Conservation (phyloP, 2,888 invertebrate genomes). For the Caenorhabditis auriculariae region DNA sequence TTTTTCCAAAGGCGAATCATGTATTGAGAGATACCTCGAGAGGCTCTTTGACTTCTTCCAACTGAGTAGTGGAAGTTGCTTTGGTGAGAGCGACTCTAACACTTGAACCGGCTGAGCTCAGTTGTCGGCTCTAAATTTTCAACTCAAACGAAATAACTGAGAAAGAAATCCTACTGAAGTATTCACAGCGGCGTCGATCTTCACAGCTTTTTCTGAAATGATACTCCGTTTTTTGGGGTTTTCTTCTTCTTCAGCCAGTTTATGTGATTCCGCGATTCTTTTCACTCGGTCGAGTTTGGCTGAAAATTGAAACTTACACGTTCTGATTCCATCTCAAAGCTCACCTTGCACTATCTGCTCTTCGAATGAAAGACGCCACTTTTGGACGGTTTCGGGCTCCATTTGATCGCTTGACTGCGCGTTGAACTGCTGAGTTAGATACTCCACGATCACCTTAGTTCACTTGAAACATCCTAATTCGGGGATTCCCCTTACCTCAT, state of each 20-base stretch:
- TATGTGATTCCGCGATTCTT: constrained; percentile 15
- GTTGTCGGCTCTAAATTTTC: background rate
- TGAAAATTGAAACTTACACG: background rate
- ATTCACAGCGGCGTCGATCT: constrained; percentile 22
- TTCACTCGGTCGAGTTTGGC: constrained; percentile 10
- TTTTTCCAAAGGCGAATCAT: background rate
- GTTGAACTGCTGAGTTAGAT: constrained; percentile 32
- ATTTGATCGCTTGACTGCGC: constrained; percentile 35
- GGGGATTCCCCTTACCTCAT: no score
- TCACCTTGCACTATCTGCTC: constrained; percentile 27
- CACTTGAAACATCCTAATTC: no score
- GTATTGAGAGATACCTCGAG: background rate
- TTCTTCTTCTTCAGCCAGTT: constrained; percentile 4
- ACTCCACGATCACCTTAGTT: constrained; percentile 53
- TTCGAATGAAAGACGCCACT: constrained; percentile 24
- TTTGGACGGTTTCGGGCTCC: constrained; percentile 13
- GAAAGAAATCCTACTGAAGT: constrained; percentile 13
- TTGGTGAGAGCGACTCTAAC: background rate
- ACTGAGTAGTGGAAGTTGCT: constrained; percentile 1
- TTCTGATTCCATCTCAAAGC: background rate
- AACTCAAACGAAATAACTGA: background rate
- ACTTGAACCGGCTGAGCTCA: background rate
- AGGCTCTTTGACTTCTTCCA: background rate
- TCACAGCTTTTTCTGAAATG: background rate
- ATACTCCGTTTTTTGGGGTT: constrained; percentile 8